Percentiles rank a stretch among this genome's conserved stretches.
Evolutionary conservation across 2,113 vertebrate genomes (phyloP).

Genomic region (Pogonocichla stellata): DNA sequence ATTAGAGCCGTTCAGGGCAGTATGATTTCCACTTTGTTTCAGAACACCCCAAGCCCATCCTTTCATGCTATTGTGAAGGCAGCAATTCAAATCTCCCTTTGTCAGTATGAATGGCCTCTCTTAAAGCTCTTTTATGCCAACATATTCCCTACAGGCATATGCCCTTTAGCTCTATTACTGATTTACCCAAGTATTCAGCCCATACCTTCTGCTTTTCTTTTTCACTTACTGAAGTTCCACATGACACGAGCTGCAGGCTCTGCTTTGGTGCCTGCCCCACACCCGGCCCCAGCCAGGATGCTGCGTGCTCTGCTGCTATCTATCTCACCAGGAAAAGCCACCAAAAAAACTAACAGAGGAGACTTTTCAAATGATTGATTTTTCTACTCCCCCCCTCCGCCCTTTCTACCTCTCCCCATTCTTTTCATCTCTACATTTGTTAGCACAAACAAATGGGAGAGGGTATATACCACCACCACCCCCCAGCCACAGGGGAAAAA

Average conservation of each 20-base stretch:
- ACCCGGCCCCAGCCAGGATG: constrained; percentile 63
- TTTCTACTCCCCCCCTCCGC: neutral
- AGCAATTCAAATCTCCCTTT: constrained; percentile 93
- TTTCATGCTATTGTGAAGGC: constrained; percentile 97
- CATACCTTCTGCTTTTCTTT: constrained; percentile 91
- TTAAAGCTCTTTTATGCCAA: constrained; percentile 89
- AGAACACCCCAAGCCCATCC: constrained; percentile 88
- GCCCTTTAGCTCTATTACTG: constrained; percentile 98
- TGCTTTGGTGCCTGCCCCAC: constrained; percentile 53
- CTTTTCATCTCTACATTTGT: constrained; percentile 60
- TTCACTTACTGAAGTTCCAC: constrained; percentile 82
- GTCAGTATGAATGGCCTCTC: constrained; percentile 90
- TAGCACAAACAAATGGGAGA: constrained; percentile 76
- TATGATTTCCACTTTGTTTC: constrained; percentile 95
- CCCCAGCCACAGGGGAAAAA: constrained; percentile 61
- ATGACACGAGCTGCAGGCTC: constrained; percentile 81
- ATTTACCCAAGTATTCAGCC: constrained; percentile 94
- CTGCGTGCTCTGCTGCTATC: constrained; percentile 38
- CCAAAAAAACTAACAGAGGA: constrained; percentile 47
- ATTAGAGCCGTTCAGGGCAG: constrained; percentile 90
- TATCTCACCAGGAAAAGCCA: constrained; percentile 50
- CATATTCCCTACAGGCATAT: constrained; percentile 96
- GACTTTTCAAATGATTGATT: constrained; percentile 75
- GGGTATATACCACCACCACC: constrained; percentile 18
- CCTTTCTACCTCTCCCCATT: neutral